Evolutionary conservation across 2,113 vertebrate species (phyloP).

Genomic region (Cololabis saira): DNA sequence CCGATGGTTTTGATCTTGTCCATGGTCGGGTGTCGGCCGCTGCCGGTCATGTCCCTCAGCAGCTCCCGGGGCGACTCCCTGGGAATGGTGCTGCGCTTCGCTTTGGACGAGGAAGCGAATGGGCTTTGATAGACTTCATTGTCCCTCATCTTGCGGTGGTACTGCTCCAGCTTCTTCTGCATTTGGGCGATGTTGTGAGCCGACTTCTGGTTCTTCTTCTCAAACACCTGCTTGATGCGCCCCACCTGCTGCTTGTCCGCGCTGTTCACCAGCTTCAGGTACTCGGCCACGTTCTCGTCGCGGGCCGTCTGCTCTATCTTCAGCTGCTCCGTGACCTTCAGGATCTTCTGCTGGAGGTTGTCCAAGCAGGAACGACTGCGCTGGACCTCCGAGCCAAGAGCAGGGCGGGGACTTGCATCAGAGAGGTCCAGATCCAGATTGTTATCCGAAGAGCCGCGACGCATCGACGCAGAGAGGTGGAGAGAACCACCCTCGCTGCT

Average conservation of each 20-base stretch:
- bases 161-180: conserved; percentile 97
- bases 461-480: conserved; percentile 71
- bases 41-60: conserved; percentile 90
- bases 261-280: conserved; percentile 94
- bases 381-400: conserved; percentile 83
- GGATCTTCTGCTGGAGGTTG: conserved; percentile 95
- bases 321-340: conserved; percentile 96
- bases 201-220: conserved; percentile 98
- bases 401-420: conserved; percentile 31
- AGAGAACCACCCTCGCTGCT: conserved; percentile 82
- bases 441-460: conserved; percentile 85
- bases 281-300: conserved; percentile 94
- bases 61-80: conserved; percentile 90
- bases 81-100: conserved; percentile 73
- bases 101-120: conserved; percentile 1
- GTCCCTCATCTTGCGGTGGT: conserved; percentile 92
- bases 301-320: conserved; percentile 94
- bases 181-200: conserved; percentile 93
- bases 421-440: conserved; percentile 72
- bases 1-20: conserved; percentile 94
- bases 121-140: conserved; percentile 79
- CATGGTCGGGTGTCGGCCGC: conserved; percentile 89
- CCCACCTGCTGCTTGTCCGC: conserved; percentile 94
- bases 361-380: conserved; percentile 90
- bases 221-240: conserved; percentile 96